phyloP scores from a whole-genome alignment of 2,797 vertebrate genomes.

The Bothrops alternatus region DNA sequence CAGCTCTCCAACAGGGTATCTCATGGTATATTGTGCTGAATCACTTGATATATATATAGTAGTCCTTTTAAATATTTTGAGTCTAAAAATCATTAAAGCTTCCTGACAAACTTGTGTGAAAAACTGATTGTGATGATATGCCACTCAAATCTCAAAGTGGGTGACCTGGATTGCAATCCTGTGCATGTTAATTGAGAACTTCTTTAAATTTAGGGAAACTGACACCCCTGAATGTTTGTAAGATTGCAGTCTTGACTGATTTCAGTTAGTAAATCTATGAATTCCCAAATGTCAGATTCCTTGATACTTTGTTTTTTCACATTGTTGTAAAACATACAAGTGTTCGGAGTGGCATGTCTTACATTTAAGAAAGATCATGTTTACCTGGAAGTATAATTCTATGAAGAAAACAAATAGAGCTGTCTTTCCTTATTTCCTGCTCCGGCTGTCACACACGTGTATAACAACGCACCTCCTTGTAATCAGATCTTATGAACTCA shows the following conservation, averaged over 20 bases:
- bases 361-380: slow-evolving; percentile 31
- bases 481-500: slow-evolving; percentile 48
- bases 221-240: neutral
- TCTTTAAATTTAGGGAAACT: neutral
- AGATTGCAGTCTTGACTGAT: slow-evolving; percentile 21
- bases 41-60: slow-evolving; percentile 26
- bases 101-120: neutral
- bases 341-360: slow-evolving; percentile 43
- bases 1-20: slow-evolving; percentile 34
- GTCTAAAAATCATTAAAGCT: slow-evolving; percentile 28
- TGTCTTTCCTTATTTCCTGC: slow-evolving; percentile 16
- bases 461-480: slow-evolving; percentile 53
- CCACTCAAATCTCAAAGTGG: neutral
- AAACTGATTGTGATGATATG: slow-evolving; percentile 24
- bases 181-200: neutral
- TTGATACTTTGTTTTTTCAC: slow-evolving; percentile 31
- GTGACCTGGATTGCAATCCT: slow-evolving; percentile 8
- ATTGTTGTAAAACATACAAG: neutral
- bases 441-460: neutral
- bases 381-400: slow-evolving; percentile 35
- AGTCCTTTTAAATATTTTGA: slow-evolving; percentile 10
- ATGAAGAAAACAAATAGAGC: slow-evolving; percentile 23
- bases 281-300: slow-evolving; percentile 40
- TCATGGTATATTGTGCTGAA: slow-evolving; percentile 35
- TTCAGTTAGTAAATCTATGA: slow-evolving; percentile 18